Base-by-base conservation (phyloP, 2,113 vertebrate species). In the Pangasianodon hypophthalmus region DNA sequence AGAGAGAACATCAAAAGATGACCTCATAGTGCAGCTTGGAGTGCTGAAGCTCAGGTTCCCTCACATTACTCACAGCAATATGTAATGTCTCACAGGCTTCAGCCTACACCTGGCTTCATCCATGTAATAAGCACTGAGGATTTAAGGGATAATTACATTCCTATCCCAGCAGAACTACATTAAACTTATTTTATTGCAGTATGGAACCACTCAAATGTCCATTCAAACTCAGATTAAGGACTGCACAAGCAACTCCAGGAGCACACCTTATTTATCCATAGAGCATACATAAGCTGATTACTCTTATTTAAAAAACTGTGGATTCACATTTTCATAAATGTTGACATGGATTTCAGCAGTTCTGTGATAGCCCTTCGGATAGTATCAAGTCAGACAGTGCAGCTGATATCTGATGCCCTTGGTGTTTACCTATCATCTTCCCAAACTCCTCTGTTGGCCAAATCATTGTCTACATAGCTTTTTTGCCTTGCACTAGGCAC, bases 1-100 rank as follows among this genome's bases (percentile, higher is more conserved):
- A 93, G 64, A 91, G 73, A 71, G 29, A 82, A 87, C 89, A 88
- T 88, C 90, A 91, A 87, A 90, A 54, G 54, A 88, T 85, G 64
- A 90, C 79, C 91, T 92, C 77, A 88, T 87, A 37, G 37, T 62
- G 29, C 58, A 84, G 85, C 83, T 52, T n/a, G 13, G 44, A 86
- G 60, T 56, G 46, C 11, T 79, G 54, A 64, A 62, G 87, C 89
- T 90, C 89, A 86, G 67, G 46, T 89, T 91, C 50, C 71, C 81
- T 77, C 73, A 80, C 19, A 46, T 87, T 89, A 82, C 21, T 88
- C 56, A 81, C n/a, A 26, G 52, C 58, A 77, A 79, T 91, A 87
- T 56, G 44, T 89, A 67, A 92, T 13, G 54, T 88, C 89, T 90
- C 87, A 19, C 62, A 60, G 50, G 14, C 54, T 77, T 29, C 56